Percentiles rank a stretch among this genome's conserved stretches.
Evolutionary conservation across 2,797 vertebrate species (phyloP).

Genomic region (Apodemus agrarius): DNA sequence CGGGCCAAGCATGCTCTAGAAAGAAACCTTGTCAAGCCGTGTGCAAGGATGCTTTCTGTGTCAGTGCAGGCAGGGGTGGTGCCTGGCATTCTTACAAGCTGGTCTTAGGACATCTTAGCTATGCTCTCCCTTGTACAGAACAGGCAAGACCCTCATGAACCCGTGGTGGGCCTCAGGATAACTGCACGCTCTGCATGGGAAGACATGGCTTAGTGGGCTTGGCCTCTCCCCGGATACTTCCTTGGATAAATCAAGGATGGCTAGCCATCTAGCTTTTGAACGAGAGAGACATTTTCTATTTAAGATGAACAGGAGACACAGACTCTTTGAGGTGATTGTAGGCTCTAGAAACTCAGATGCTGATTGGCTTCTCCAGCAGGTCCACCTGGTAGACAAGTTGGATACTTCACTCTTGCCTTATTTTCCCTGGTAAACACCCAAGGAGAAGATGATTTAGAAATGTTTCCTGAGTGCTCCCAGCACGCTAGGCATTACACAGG

Average conservation of each 20-base stretch:
- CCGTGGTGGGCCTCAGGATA: neutral
- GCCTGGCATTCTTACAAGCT: neutral
- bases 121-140: neutral
- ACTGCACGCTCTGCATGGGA: neutral
- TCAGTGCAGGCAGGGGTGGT: neutral
- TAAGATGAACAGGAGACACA: neutral
- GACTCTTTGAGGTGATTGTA: neutral
- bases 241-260: neutral
- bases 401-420: conserved; percentile 28
- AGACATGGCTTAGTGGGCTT: neutral
- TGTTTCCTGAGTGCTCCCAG: neutral
- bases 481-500: neutral
- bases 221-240: neutral
- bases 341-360: neutral
- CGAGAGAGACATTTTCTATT: neutral
- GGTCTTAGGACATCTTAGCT: neutral
- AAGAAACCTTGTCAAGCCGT: neutral
- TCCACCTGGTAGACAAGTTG: conserved; percentile 19
- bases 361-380: neutral
- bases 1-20: neutral
- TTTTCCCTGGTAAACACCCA: neutral
- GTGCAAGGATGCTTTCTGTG: neutral
- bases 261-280: neutral
- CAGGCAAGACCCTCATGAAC: neutral
- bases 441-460: neutral